These are phyloP conservation scores for Parapsyche elsis DNA, from an alignment of 1,140 invertebrate genomes.

Conservation along the genomic window DNA sequence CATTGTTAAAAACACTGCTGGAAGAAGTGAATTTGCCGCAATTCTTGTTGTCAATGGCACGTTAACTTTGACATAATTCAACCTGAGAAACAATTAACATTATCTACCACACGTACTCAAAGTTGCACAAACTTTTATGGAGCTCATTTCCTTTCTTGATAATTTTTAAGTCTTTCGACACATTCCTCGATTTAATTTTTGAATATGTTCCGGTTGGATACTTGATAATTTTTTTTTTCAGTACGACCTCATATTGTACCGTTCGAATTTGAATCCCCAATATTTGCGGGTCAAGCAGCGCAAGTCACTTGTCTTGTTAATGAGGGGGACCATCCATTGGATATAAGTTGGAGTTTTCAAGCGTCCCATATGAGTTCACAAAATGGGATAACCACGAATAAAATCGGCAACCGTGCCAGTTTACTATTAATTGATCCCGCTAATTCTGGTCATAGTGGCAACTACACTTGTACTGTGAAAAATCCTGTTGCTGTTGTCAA, in stretches of 20 bases:
- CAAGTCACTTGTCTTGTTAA: constrained; percentile 80
- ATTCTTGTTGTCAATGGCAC: constrained; percentile 72
- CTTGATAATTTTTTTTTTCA: constrained; percentile 67
- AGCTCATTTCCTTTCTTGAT: background rate
- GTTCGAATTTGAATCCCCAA: constrained; percentile 76
- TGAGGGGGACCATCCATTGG: constrained; percentile 85
- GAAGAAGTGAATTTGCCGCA: constrained; percentile 69
- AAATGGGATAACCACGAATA: constrained; percentile 70
- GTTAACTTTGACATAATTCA: constrained; percentile 50
- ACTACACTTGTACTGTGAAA: constrained; percentile 79
- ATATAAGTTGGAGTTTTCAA: constrained; percentile 80
- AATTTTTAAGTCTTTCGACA: background rate
- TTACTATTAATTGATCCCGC: constrained; percentile 66
- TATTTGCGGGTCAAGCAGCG: constrained; percentile 78
- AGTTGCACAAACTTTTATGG: constrained; percentile 10
- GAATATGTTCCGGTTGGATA: background rate
- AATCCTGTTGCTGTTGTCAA: constrained; percentile 74
- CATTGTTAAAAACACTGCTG: constrained; percentile 72
- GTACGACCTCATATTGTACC: constrained; percentile 79
- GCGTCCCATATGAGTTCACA: constrained; percentile 72
- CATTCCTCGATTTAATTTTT: background rate
- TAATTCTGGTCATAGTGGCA: constrained; percentile 73
- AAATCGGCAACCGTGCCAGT: constrained; percentile 67
- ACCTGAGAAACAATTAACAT: background rate
- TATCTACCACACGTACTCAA: background rate